Conservation (phyloP, 2,888 invertebrate species). For the Corbicula japonica region DNA sequence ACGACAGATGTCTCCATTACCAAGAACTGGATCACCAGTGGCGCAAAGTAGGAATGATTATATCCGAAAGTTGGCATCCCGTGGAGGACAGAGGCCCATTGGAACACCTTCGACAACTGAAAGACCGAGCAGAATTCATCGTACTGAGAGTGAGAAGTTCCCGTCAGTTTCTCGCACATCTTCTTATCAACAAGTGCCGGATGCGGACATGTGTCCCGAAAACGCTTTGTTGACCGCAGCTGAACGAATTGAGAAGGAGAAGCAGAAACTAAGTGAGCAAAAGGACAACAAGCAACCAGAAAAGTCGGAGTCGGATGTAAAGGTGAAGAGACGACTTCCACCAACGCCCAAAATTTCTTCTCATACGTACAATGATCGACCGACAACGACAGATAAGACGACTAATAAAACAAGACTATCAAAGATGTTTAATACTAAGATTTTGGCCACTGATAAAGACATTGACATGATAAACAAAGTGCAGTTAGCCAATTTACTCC, state of each 20-base stretch:
- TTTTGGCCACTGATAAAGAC: slow-evolving; percentile 27
- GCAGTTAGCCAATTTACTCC: slow-evolving; percentile 21
- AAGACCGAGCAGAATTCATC: slow-evolving; percentile 15
- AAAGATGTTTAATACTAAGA: slow-evolving; percentile 31
- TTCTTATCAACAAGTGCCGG: slow-evolving; percentile 47
- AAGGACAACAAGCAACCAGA: not conserved
- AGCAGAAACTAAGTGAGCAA: slow-evolving; percentile 23
- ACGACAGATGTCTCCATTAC: slow-evolving; percentile 52
- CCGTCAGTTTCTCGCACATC: slow-evolving; percentile 60
- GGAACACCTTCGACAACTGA: not conserved
- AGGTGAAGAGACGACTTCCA: slow-evolving; percentile 14
- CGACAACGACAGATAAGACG: not conserved
- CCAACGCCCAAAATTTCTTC: not conserved
- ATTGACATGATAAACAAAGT: slow-evolving; percentile 41
- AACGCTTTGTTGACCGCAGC: slow-evolving; percentile 58
- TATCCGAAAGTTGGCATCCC: no score
- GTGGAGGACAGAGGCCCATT: not conserved
- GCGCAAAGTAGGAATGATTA: slow-evolving; percentile 47
- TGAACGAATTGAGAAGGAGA: slow-evolving; percentile 64
- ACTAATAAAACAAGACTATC: not conserved
- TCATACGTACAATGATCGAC: not conserved
- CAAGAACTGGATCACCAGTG: slow-evolving; percentile 47
- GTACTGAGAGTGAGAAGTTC: slow-evolving; percentile 58
- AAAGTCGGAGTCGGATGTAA: not conserved
- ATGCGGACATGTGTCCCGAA: slow-evolving; percentile 25